These are phyloP conservation scores for Aleiodes leptofemur DNA, from an alignment of 2,888 invertebrate species.

Conservation along the genomic window DNA sequence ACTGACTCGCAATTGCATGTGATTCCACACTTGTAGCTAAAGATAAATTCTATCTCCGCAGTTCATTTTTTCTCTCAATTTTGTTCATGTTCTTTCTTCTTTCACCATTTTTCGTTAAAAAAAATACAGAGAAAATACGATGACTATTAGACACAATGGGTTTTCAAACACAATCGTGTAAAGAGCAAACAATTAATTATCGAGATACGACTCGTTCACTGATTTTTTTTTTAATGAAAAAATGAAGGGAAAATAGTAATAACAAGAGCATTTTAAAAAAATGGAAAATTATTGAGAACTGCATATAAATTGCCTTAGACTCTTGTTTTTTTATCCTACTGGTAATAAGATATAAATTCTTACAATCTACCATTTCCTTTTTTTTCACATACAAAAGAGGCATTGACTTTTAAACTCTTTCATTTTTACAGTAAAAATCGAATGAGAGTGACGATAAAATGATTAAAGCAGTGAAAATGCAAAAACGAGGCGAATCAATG, in stretches of 20 bases:
- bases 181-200: conserved; percentile 43
- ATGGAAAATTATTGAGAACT: conserved; percentile 15
- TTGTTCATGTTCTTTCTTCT: too few species aligned
- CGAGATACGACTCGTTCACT: conserved; percentile 17
- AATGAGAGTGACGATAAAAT: conserved; percentile 34
- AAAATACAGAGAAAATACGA: conserved; percentile 32
- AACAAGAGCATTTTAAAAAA: not conserved
- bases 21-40: too few species aligned
- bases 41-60: conserved; percentile 42
- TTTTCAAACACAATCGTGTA: conserved; percentile 37
- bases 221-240: conserved; percentile 3
- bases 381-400: conserved; percentile 37
- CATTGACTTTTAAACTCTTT: conserved; percentile 31
- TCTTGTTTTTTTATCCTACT: not conserved
- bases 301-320: conserved; percentile 3
- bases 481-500: not conserved
- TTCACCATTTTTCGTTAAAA: not conserved
- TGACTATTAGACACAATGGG: conserved; percentile 41
- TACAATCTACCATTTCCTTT: conserved; percentile 15
- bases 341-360: conserved; percentile 27
- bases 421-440: conserved; percentile 12
- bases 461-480: conserved; percentile 21
- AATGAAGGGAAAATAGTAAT: conserved; percentile 1
- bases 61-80: conserved; percentile 19
- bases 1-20: conserved; percentile 50